Percentiles rank a stretch among this genome's conserved stretches.
phyloP scores from a whole-genome alignment of 2,113 vertebrate species.

The Oceanodroma tethys region DNA sequence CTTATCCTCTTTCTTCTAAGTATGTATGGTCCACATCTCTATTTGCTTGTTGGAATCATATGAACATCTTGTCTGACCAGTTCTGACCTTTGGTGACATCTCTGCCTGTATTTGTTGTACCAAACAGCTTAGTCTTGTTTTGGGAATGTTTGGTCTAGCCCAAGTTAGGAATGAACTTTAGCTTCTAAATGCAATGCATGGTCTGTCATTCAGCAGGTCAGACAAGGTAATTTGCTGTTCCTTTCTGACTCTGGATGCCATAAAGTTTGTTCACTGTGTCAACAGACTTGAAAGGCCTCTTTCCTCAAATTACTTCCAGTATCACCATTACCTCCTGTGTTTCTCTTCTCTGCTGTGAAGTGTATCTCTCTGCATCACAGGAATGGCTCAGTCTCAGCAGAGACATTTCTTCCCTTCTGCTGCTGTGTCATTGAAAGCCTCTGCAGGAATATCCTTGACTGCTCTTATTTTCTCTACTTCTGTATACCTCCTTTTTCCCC shows the following conservation, averaged over 20 bases:
- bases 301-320: not conserved
- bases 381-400: not conserved
- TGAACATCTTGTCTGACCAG: not conserved
- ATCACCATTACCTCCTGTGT: not conserved
- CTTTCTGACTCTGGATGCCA: not conserved
- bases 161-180: not conserved
- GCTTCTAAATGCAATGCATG: not conserved
- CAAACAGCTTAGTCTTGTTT: not conserved
- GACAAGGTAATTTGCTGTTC: not conserved
- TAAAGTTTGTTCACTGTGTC: not conserved
- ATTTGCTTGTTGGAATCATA: not conserved
- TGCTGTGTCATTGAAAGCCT: not conserved
- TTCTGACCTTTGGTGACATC: not conserved
- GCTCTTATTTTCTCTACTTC: not conserved
- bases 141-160: not conserved
- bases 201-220: not conserved
- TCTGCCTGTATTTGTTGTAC: not conserved
- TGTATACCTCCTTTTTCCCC: not conserved
- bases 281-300: not conserved
- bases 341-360: not conserved
- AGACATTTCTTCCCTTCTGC: not conserved
- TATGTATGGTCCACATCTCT: accelerated
- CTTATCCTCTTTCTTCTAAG: not conserved
- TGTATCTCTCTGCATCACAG: not conserved
- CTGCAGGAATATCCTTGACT: not conserved